These are phyloP conservation scores for Amblyopsis rosae DNA, from an alignment of 2,113 vertebrate genomes.

Conservation along the genomic window DNA sequence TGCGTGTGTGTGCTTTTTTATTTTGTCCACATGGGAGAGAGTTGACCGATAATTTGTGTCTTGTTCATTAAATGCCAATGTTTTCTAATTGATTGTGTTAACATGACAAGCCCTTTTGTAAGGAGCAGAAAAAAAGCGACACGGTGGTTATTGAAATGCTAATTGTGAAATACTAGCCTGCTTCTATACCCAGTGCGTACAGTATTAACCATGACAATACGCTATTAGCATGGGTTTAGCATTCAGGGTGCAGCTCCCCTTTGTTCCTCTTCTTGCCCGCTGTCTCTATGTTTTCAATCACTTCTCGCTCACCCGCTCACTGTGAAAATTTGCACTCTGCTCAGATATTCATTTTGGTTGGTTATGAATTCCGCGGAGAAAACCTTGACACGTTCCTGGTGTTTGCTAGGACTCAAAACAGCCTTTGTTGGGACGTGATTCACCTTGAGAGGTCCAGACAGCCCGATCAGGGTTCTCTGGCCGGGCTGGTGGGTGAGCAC, in stretches of 20 bases:
- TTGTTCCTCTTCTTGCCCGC: slow-evolving; percentile 15
- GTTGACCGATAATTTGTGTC: slow-evolving; percentile 27
- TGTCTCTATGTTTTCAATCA: slow-evolving; percentile 21
- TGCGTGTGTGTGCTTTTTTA: slow-evolving; percentile 16
- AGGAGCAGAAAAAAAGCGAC: slow-evolving; percentile 21
- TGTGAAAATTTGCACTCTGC: slow-evolving; percentile 12
- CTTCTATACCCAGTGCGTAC: slow-evolving; percentile 49
- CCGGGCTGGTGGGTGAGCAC: slow-evolving; percentile 25
- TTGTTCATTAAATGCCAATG: slow-evolving; percentile 47
- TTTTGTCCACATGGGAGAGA: slow-evolving; percentile 33
- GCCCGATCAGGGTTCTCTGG: slow-evolving; percentile 23
- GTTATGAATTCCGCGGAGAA: slow-evolving; percentile 41
- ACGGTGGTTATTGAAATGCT: slow-evolving; percentile 57
- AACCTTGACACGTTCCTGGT: slow-evolving; percentile 4
- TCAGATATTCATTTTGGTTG: slow-evolving; percentile 34
- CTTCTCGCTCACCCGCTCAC: slow-evolving; percentile 31
- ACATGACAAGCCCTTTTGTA: slow-evolving; percentile 52
- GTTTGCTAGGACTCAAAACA: slow-evolving; percentile 43
- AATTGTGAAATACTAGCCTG: slow-evolving; percentile 56
- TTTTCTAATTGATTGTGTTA: slow-evolving; percentile 65
- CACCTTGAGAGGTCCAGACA: slow-evolving; percentile 57
- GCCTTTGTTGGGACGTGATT: slow-evolving; percentile 30
- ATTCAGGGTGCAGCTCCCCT: slow-evolving; percentile 33
- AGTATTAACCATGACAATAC: slow-evolving; percentile 35
- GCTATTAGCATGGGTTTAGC: slow-evolving; percentile 42